These are phyloP conservation scores for Trissolcus japonicus DNA, from an alignment of 2,888 invertebrate species.

Conservation along the genomic window DNA sequence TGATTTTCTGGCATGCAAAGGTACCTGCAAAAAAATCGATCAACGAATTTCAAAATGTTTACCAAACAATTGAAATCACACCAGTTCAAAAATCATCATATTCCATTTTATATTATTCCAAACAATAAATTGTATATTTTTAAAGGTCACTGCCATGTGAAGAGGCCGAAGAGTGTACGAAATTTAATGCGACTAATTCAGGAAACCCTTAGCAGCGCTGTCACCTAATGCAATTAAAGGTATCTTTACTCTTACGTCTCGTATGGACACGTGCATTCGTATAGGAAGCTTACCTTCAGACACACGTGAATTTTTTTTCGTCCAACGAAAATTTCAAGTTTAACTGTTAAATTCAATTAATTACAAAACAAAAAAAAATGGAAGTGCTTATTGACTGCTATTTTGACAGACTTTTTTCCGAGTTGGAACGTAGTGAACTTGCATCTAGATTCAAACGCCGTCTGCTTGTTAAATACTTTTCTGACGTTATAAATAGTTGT, in stretches of 20 bases:
- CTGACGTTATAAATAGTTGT: conserved; percentile 86
- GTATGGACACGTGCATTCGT: conserved; percentile 55
- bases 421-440: conserved; percentile 84
- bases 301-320: conserved; percentile 20
- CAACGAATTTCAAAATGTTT: too few species aligned
- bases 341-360: too few species aligned
- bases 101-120: background rate
- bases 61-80: too few species aligned
- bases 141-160: conserved; percentile 30
- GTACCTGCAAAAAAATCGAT: conserved; percentile 80
- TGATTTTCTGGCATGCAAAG: conserved; percentile 88
- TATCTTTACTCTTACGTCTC: conserved; percentile 6
- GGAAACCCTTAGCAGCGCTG: conserved; percentile 67
- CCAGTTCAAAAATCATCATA: too few species aligned
- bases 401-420: conserved; percentile 85
- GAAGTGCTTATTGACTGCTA: conserved; percentile 88
- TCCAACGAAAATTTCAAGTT: too few species aligned
- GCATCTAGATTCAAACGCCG: conserved; percentile 84
- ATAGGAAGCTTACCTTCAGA: conserved; percentile 48
- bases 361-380: conserved; percentile 77
- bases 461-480: conserved; percentile 86
- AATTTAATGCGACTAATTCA: conserved; percentile 21
- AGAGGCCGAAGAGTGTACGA: background rate
- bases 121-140: conserved; percentile 11
- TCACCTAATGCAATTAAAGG: conserved; percentile 69